Evolutionary conservation across 2,888 invertebrate species (phyloP), one percentile per base, ranked within the genome.

Genomic region (Marronus borbonicus): DNA sequence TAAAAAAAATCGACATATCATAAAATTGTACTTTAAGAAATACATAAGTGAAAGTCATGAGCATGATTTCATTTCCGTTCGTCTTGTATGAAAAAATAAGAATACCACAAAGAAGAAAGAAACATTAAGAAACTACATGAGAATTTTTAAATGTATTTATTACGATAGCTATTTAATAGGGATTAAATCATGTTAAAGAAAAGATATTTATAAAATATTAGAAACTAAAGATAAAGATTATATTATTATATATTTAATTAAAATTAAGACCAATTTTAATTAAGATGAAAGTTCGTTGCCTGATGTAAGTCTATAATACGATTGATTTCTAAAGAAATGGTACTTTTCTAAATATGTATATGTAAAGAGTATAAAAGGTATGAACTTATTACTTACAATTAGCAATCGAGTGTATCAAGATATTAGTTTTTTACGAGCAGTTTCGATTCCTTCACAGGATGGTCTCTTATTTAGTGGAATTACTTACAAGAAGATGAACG

Each of bases 1-100:
- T 72, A 85, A 86, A 86, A 84, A 86, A 84, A 86, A 84, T 85
- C 83, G 85, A 87, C 87, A 87, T 87, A 87, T 87, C 87, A 87
- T 86, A 77, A 84, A 83, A 83, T 77, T 83, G 81, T 83, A 82
- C 76, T 83, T 80, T 83, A 84, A 83, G 82, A 78, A 79, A 78
- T 55, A 55, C 17, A 55, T 65, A 77, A 64, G 77, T 74, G 77
- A 68, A 44, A 55, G n/a, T 76, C 68, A 76, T 55, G 39, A 52
- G 36, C 64, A 20, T 28, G 28, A 36, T 49, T 66, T 74, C n/a
- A 55, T 78, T 78, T 76, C 20, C 20, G 44, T 64, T 76, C 49
- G 20, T 68, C 17, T 52, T 5, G 44, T 28, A 74, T 52, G 36
- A 75, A 49, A 17, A 52, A 78, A 75, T 36, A 36, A 36, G 50